These are phyloP conservation scores for Ophion costatus DNA, from an alignment of 2,888 invertebrate genomes.

Conservation along the genomic window DNA sequence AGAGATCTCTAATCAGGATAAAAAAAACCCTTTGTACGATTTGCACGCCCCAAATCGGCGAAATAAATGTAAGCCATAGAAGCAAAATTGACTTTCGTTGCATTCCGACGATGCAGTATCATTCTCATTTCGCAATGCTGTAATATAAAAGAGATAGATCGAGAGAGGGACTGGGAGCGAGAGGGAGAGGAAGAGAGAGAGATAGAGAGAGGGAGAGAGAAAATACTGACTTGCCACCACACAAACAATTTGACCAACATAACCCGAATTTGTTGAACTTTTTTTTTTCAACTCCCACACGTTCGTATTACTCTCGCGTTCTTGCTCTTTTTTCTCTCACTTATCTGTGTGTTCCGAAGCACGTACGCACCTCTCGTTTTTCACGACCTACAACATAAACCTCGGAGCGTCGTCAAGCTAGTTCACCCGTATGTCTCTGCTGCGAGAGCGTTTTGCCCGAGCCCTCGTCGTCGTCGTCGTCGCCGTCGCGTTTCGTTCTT, in stretches of 20 bases:
- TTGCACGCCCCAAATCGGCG: too few relatives aligned
- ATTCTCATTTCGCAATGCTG: background rate
- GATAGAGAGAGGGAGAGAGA: background rate
- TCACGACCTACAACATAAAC: conserved; percentile 28
- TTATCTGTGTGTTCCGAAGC: conserved; percentile 27
- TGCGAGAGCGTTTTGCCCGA: conserved; percentile 35
- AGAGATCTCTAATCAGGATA: too few relatives aligned
- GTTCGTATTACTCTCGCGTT: background rate
- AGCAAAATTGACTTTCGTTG: background rate
- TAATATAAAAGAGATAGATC: background rate
- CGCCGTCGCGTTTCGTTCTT: conserved; percentile 48
- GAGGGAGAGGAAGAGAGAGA: background rate
- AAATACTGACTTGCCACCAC: background rate
- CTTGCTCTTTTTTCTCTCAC: conserved; percentile 6
- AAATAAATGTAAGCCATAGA: too few relatives aligned
- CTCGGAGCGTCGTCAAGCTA: conserved; percentile 34
- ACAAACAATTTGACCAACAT: background rate
- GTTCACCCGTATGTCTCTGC: conserved; percentile 38
- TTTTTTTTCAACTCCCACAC: background rate
- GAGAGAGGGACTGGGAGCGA: background rate
- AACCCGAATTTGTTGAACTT: background rate
- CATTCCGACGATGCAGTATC: background rate
- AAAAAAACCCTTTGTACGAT: too few relatives aligned
- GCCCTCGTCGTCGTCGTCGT: conserved; percentile 49
- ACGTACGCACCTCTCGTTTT: conserved; percentile 56